Evolutionary conservation across 2,888 invertebrate genomes (phyloP).

Genomic region (Orchesellides sinensis): DNA sequence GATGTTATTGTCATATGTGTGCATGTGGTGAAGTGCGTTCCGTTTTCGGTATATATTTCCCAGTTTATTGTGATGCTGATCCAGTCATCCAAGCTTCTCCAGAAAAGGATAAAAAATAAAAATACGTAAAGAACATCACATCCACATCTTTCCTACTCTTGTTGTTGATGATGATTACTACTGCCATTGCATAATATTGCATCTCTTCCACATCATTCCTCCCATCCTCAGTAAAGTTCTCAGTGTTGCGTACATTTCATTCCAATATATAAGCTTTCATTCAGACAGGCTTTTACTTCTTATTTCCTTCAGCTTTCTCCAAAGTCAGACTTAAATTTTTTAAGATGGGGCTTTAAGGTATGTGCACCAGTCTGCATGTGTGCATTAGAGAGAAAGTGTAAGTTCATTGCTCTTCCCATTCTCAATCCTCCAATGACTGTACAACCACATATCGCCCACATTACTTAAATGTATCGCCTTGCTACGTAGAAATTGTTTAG

Average conservation of each 20-base stretch:
- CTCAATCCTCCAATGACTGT: not conserved
- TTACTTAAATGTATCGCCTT: constrained; percentile 40
- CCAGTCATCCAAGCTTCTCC: too few species aligned
- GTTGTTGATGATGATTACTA: constrained; percentile 43
- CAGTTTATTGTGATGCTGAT: too few species aligned
- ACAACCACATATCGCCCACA: not conserved
- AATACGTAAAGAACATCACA: too few species aligned
- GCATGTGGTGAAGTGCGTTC: not conserved
- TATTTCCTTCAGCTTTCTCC: not conserved
- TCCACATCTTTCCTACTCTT: not conserved
- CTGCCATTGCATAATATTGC: constrained; percentile 41
- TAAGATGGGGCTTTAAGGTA: not conserved
- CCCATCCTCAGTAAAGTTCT: too few species aligned
- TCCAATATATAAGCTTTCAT: too few species aligned
- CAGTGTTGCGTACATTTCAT: too few species aligned
- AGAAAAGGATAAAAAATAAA: too few species aligned
- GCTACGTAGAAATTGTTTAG: constrained; percentile 47
- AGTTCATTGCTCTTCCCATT: not conserved
- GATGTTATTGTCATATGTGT: constrained; percentile 57
- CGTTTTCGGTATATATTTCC: not conserved
- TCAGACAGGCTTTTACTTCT: not conserved
- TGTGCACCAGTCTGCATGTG: not conserved
- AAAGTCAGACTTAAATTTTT: not conserved
- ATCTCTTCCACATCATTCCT: too few species aligned
- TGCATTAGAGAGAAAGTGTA: not conserved